Evolutionary conservation across 2,888 invertebrate genomes (phyloP), one percentile per base, ranked within the genome.

Genomic region (Drosophila engyochracea): DNA sequence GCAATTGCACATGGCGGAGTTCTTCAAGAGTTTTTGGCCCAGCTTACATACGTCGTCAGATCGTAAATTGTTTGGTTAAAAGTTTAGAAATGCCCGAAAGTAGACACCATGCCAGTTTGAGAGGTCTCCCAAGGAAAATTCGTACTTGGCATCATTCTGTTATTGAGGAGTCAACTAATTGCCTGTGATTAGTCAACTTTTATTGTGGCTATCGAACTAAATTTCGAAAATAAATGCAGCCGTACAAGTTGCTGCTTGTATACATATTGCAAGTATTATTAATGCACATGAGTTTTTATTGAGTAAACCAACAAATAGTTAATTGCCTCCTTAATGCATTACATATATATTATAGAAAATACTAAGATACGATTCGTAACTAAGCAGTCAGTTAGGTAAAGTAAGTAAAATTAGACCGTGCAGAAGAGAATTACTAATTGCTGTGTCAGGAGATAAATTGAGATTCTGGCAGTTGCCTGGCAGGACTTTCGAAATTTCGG

Each of bases 1-100:
- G 75, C 82, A 82, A 72, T 83, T 83, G 81, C 69, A 77, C 73
- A 63, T 76, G 72, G 68, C 74, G 57, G 55, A 85, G 68, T 78
- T 76, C 59, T 57, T 77, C 68, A 69, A 75, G 67, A 65, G 72
- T 69, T 70, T 54, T 35, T 54, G 16, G 55, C n/a, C 61, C 31
- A 63, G 30, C 77, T 47, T 47, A 25, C 47, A 61, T 67, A 75
- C 71, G 84, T 74, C 81, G 71, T 61, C 78, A 81, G 63, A 59
- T 66, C 64, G 61, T 58, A 65, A 79, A 77, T 73, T 74, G 77
- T 74, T 79, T 82, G 76, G 66, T 30, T 59, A 49, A 35, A 37
- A 66, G 31, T 76, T 76, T 39, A 30, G 12, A 52, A 54, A n/a
- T 39, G 39, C 25, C 66, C 55, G 55, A 70, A 70, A 33, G 53